Base-by-base conservation (phyloP, 2,113 vertebrate genomes). In the Lophotis ruficrista region DNA sequence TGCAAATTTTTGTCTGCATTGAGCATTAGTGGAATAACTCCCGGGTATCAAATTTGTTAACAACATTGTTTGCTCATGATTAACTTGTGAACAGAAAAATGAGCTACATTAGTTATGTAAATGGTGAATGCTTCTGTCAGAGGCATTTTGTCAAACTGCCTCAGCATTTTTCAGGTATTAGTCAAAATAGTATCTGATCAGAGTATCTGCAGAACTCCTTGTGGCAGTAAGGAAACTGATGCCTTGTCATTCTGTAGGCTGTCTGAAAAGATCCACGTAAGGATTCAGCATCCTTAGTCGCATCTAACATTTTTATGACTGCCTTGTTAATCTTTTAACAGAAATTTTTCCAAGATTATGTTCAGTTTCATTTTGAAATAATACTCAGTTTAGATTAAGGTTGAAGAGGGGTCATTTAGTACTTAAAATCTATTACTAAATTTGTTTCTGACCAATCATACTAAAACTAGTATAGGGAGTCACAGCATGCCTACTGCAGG, bases 51-150 rank as follows among this genome's bases (percentile, higher is more conserved):
- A 60, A 79, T 79, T 92, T 87, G 27, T 91, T 88, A 87, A 61
- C 54, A 45, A 43, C 9, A 7, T 19, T 38, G 13, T 85, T 90
- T 86, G 57, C 30, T 90, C 0, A 2, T 23, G 31, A 56, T 75
- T 73, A 71, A 83, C 81, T 78, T 78, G n/a, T 54, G 48, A 83
- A 33, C 37, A 85, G 75, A 80, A 81, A 77, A 91, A 75, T 20
- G 47, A 87, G 71, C 38, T 78, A 22, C 0, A 0, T 89, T 85
- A 65, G 9, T 90, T 89, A 53, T n/a, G 57, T 90, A 94, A 95
- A 72, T 37, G 35, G 33, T 15, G 54, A 88, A 19, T 51, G 3
- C 12, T 61, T 88, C 38, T 86, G 50, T 53, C 45, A 90, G 73
- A 79, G 83, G 23, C 20, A 11, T 72, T 89, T 89, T 84, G 33